These are phyloP conservation scores for Cybosia mesomella DNA, from an alignment of 2,888 invertebrate species.

Conservation along the genomic window DNA sequence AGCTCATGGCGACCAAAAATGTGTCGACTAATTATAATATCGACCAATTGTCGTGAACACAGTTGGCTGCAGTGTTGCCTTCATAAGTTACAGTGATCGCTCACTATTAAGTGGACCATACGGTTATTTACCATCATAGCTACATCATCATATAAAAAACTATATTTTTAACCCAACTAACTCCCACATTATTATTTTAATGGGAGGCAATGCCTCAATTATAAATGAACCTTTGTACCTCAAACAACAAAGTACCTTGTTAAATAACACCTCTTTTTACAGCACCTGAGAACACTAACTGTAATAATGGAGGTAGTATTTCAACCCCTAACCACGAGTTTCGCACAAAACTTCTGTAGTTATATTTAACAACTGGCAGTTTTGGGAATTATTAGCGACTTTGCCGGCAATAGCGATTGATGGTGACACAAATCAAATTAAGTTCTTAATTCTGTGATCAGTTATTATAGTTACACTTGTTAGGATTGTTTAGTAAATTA, in stretches of 20 bases:
- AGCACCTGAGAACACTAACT: conserved; percentile 10
- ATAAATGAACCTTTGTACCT: background rate
- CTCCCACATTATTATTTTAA: background rate
- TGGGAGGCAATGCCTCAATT: background rate
- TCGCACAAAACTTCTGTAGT: background rate
- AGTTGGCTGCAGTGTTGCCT: too few relatives aligned
- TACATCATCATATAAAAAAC: too few relatives aligned
- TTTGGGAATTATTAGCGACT: background rate
- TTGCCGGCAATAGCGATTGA: background rate
- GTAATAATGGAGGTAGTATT: conserved; percentile 31
- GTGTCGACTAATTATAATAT: too few relatives aligned
- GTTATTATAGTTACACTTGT: too few relatives aligned
- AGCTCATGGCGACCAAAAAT: too few relatives aligned
- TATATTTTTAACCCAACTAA: too few relatives aligned
- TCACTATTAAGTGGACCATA: too few relatives aligned
- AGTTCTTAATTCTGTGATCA: background rate
- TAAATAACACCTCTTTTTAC: conserved; percentile 12
- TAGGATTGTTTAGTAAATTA: too few relatives aligned
- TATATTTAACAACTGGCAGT: background rate
- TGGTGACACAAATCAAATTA: background rate
- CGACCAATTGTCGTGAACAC: too few relatives aligned
- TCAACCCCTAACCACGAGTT: conserved; percentile 13
- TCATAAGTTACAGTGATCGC: too few relatives aligned
- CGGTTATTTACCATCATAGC: too few relatives aligned
- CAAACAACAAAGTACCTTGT: conserved; percentile 17